A percentile compares a stretch with the other conserved stretches of the same genome.
These are phyloP conservation scores for Azemiops feae DNA, from an alignment of 2,113 vertebrate species.

Conservation along the genomic window DNA sequence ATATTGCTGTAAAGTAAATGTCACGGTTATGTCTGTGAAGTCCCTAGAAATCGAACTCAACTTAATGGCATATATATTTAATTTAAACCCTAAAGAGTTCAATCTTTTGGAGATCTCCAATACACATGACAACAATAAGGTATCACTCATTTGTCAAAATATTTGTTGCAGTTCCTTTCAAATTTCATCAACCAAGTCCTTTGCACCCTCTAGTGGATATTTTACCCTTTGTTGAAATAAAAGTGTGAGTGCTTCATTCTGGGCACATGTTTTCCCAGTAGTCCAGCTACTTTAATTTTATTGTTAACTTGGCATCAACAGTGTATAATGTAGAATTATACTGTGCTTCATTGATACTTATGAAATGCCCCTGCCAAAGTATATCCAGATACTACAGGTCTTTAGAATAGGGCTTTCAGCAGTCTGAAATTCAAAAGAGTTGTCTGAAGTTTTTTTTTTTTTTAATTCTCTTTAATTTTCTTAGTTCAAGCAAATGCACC, in stretches of 20 bases:
- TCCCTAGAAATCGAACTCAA: neutral
- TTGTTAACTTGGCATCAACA: neutral
- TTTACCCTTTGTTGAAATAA: neutral
- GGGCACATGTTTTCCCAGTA: neutral
- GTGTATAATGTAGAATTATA: neutral
- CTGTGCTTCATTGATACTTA: neutral
- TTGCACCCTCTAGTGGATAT: slow-evolving; percentile 13
- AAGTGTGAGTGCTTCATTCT: neutral
- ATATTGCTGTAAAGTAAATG: neutral
- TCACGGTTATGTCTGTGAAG: neutral
- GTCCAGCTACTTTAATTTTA: neutral
- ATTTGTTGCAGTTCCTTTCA: neutral
- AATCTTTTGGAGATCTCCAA: neutral
- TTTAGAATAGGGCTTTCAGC: neutral
- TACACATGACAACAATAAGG: neutral
- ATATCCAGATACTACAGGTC: neutral
- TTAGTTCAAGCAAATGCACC: neutral
- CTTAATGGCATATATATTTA: neutral
- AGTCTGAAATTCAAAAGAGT: neutral
- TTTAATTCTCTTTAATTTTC: neutral
- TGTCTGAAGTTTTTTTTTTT: neutral
- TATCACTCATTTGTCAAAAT: neutral
- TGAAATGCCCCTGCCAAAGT: neutral
- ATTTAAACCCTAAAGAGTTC: neutral
- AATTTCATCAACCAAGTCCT: neutral